Conservation (phyloP, 2,888 invertebrate species). For the Volucella bombylans region DNA sequence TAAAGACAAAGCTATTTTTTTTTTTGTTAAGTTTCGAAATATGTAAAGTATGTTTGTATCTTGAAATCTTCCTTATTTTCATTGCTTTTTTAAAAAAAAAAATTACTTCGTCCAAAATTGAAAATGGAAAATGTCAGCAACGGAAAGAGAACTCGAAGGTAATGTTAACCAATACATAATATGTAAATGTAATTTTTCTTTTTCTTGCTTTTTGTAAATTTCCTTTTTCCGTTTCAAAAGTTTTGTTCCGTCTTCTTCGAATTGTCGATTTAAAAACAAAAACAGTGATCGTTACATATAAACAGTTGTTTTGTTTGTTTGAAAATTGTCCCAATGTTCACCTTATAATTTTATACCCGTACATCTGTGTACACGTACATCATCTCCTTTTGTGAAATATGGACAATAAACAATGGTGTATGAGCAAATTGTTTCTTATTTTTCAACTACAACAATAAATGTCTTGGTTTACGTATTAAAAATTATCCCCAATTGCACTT, state of each 20-base stretch:
- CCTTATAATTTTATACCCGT: neutral
- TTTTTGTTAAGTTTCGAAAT: slow-evolving; percentile 15
- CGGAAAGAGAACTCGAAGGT: slow-evolving; percentile 86
- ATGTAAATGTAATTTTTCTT: slow-evolving; percentile 56
- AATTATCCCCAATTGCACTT: no score
- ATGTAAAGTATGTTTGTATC: slow-evolving; percentile 38
- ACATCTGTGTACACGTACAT: neutral
- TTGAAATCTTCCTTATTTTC: slow-evolving; percentile 53
- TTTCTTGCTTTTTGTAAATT: slow-evolving; percentile 64
- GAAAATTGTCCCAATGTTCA: slow-evolving; percentile 15
- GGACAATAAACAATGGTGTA: no score
- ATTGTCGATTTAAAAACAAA: slow-evolving; percentile 18
- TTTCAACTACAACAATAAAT: no score
- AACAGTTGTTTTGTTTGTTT: slow-evolving; percentile 22
- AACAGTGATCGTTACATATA: slow-evolving; percentile 13
- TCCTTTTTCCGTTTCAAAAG: slow-evolving; percentile 41
- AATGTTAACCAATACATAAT: slow-evolving; percentile 76
- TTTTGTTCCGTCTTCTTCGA: slow-evolving; percentile 41
- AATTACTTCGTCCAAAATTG: slow-evolving; percentile 54
- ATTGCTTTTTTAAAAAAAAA: slow-evolving; percentile 57
- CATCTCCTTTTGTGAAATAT: no score
- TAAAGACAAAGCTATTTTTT: neutral
- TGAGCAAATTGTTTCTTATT: no score
- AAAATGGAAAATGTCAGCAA: slow-evolving; percentile 83
- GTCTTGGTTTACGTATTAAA: no score